These are phyloP conservation scores for Rhyacophila brunnea DNA, from an alignment of 1,140 invertebrate genomes.

Conservation along the genomic window DNA sequence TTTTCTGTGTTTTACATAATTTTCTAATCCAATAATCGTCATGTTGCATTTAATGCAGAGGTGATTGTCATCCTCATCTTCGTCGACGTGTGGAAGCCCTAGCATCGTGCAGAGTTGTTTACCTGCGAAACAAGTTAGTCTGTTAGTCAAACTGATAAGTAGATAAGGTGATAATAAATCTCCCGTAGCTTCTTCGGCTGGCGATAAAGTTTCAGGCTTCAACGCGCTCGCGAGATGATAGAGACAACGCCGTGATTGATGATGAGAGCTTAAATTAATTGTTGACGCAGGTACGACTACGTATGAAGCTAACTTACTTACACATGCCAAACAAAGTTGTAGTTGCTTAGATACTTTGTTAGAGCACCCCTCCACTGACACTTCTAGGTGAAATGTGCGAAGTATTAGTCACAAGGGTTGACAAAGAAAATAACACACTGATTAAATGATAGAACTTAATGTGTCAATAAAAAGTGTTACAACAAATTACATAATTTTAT, in stretches of 20 bases:
- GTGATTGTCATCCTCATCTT: slow-evolving; percentile 75
- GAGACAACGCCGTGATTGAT: slow-evolving; percentile 36
- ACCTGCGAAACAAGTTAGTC: slow-evolving; percentile 26
- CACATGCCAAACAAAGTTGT: slow-evolving; percentile 28
- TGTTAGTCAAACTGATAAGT: slow-evolving; percentile 30
- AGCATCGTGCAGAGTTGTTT: slow-evolving; percentile 25
- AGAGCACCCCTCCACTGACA: not conserved
- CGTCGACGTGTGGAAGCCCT: slow-evolving; percentile 39
- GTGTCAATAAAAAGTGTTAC: not conserved
- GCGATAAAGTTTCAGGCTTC: slow-evolving; percentile 34
- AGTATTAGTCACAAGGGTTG: not conserved
- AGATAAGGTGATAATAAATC: slow-evolving; percentile 37
- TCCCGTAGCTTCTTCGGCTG: slow-evolving; percentile 24
- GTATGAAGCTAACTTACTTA: slow-evolving; percentile 19
- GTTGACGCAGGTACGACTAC: slow-evolving; percentile 29
- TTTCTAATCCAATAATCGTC: slow-evolving; percentile 76
- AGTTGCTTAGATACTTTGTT: slow-evolving; percentile 19
- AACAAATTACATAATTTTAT: too few species aligned
- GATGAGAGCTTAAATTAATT: slow-evolving; percentile 37
- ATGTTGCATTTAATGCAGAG: slow-evolving; percentile 82
- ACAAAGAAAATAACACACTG: too few species aligned
- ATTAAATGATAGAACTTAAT: too few species aligned
- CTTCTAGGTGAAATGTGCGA: too few species aligned
- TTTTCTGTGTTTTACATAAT: slow-evolving; percentile 80
- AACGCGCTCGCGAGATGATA: slow-evolving; percentile 32